Conservation (phyloP, 2,113 vertebrate species). For the Daubentonia madagascariensis region DNA sequence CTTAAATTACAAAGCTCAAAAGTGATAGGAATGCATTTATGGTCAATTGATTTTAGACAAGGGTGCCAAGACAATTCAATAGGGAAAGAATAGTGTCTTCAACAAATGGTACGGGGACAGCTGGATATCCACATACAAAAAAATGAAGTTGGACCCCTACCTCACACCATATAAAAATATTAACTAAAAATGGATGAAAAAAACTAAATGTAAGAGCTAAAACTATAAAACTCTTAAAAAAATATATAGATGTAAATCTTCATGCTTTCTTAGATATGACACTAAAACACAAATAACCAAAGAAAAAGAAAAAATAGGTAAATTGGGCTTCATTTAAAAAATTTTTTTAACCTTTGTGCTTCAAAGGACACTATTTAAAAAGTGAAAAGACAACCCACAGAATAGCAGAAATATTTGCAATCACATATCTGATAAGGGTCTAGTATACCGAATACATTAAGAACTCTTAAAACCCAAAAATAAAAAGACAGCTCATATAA, state of each 20-base stretch:
- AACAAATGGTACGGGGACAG: neutral
- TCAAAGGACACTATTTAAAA: neutral
- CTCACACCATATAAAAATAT: neutral
- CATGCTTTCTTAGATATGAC: neutral
- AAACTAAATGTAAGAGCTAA: neutral
- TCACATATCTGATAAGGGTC: neutral
- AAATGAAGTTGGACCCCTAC: neutral
- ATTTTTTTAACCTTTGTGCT: neutral
- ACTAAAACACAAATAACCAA: neutral
- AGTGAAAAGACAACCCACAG: neutral
- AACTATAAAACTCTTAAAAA: neutral
- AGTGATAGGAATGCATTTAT: neutral
- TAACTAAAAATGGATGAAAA: neutral
- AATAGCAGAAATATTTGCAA: neutral
- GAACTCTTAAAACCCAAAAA: neutral
- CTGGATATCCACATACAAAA: neutral
- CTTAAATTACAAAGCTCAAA: slow-evolving; percentile 17
- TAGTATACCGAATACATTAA: neutral
- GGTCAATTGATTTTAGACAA: neutral
- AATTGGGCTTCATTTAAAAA: neutral
- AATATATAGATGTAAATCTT: neutral
- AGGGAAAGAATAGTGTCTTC: neutral
- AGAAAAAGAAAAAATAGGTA: neutral
- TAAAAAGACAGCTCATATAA: neutral
- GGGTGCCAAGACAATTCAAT: neutral